Percentiles rank a stretch among this genome's conserved stretches.
phyloP scores from a whole-genome alignment of 2,113 vertebrate genomes.

The Triplophysa dalaica region DNA sequence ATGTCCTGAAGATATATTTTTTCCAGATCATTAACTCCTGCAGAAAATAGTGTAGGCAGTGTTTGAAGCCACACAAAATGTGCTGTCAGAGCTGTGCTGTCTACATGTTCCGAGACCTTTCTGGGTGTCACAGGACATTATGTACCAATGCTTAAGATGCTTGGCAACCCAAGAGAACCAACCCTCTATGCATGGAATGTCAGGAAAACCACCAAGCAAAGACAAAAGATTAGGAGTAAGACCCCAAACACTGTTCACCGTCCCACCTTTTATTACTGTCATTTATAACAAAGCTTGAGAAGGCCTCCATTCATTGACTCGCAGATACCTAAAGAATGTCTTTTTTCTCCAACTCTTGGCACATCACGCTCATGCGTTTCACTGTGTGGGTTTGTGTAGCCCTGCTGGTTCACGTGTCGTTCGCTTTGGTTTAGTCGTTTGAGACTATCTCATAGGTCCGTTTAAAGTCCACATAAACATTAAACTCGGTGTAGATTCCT shows the following conservation, averaged over 20 bases:
- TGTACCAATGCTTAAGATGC: not conserved
- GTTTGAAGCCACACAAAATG: not conserved
- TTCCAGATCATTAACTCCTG: not conserved
- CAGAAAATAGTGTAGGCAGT: not conserved
- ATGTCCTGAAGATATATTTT: too few species aligned
- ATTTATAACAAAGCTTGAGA: not conserved
- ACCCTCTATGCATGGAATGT: constrained; percentile 10
- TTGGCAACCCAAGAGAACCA: constrained; percentile 11
- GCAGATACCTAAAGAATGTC: not conserved
- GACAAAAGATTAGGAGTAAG: constrained; percentile 12
- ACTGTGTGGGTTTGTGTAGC: not conserved
- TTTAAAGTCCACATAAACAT: not conserved
- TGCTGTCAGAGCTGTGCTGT: not conserved
- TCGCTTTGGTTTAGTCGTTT: not conserved
- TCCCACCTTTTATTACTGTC: not conserved
- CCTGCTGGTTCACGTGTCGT: too few species aligned
- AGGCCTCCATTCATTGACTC: not conserved
- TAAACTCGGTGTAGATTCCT: not conserved
- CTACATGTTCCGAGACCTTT: not conserved
- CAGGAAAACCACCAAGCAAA: not conserved
- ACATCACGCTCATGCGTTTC: not conserved
- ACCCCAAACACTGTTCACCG: not conserved
- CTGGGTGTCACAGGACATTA: not conserved
- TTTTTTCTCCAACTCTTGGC: not conserved
- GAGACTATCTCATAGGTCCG: not conserved